Evolutionary conservation across 2,113 vertebrate species (phyloP).

Genomic region (Nothoprocta perdicaria): DNA sequence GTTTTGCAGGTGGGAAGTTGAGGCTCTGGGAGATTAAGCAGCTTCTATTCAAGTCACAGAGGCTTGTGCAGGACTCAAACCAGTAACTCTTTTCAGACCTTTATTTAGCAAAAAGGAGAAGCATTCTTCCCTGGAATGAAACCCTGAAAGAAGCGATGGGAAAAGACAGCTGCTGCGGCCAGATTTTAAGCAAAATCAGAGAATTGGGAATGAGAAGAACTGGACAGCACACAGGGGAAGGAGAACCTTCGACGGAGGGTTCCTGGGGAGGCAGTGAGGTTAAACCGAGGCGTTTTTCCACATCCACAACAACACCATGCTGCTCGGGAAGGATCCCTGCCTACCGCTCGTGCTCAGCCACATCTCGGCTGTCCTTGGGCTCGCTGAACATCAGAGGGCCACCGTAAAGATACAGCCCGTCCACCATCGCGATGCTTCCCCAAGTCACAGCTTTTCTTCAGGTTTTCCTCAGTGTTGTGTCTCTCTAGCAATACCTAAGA

Average conservation of each 20-base stretch:
- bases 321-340: not conserved
- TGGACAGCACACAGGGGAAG: fast-evolving
- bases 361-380: conserved; percentile 28
- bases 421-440: not conserved
- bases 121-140: not conserved
- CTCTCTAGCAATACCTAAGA: not conserved
- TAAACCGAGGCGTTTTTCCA: not conserved
- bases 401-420: not conserved
- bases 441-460: not conserved
- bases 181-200: not conserved
- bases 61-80: not conserved
- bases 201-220: not conserved
- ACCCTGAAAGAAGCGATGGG: not conserved
- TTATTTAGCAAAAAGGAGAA: not conserved
- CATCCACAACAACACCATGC: fast-evolving
- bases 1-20: not conserved
- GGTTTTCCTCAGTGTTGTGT: not conserved
- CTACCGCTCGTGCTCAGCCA: conserved; percentile 24
- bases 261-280: not conserved
- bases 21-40: not conserved
- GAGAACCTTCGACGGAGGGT: not conserved
- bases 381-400: conserved; percentile 21
- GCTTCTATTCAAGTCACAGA: not conserved
- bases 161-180: not conserved
- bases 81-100: not conserved